Evolutionary conservation across 2,113 vertebrate species (phyloP).

Genomic region (Halichoeres trimaculatus): DNA sequence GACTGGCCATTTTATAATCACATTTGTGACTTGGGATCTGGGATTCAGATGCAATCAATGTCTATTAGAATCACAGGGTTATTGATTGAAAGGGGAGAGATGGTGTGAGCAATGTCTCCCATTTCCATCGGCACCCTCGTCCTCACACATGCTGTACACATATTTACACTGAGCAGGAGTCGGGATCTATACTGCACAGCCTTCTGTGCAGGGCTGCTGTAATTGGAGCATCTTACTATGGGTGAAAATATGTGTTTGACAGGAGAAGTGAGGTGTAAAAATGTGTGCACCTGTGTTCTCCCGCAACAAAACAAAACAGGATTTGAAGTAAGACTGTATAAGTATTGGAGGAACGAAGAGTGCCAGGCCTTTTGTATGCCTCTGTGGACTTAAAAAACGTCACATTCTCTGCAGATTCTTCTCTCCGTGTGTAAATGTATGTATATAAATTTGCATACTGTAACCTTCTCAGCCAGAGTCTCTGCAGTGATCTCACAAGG

Average conservation of each 20-base stretch:
- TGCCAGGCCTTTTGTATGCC: not conserved
- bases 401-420: not conserved
- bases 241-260: not conserved
- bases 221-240: slow-evolving; percentile 24
- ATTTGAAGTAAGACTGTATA: not conserved
- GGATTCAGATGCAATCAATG: slow-evolving; percentile 86
- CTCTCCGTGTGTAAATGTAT: slow-evolving; percentile 13
- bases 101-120: slow-evolving; percentile 75
- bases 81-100: slow-evolving; percentile 85
- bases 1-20: slow-evolving; percentile 83
- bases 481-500: slow-evolving; percentile 71
- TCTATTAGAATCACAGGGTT: slow-evolving; percentile 83
- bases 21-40: slow-evolving; percentile 84
- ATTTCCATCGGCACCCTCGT: slow-evolving; percentile 47
- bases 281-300: not conserved
- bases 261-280: not conserved
- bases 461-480: slow-evolving; percentile 27
- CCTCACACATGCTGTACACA: slow-evolving; percentile 43
- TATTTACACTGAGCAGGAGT: slow-evolving; percentile 34
- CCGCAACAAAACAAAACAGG: not conserved
- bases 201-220: slow-evolving; percentile 39
- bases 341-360: not conserved
- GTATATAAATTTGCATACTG: slow-evolving; percentile 24
- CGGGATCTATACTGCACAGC: not conserved
- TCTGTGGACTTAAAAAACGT: not conserved